These are phyloP conservation scores for Flexamia atlantica DNA, from an alignment of 2,888 invertebrate genomes.

Conservation along the genomic window DNA sequence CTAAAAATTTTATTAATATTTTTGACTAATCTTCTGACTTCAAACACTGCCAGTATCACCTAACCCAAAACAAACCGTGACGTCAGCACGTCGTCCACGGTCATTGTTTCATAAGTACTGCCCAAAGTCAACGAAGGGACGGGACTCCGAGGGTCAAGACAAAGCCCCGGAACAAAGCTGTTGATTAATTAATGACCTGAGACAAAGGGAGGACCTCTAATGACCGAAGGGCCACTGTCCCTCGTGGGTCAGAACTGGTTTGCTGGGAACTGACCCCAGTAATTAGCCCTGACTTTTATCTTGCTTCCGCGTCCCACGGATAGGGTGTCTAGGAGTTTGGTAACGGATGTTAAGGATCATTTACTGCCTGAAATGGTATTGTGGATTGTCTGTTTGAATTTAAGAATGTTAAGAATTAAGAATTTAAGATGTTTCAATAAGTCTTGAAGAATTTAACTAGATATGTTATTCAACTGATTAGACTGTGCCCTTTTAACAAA, in stretches of 20 bases:
- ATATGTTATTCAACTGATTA: too few relatives aligned
- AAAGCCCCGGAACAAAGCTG: too few relatives aligned
- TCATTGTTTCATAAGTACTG: constrained; percentile 41
- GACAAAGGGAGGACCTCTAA: constrained; percentile 17
- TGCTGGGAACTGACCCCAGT: constrained; percentile 38
- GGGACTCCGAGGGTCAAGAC: constrained; percentile 8
- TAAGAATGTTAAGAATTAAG: too few relatives aligned
- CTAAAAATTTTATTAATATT: too few relatives aligned
- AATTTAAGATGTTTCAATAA: too few relatives aligned
- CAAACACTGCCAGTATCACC: too few relatives aligned
- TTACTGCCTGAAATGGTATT: too few relatives aligned
- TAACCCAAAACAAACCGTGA: background rate
- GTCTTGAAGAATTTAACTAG: too few relatives aligned
- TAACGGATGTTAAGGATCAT: background rate
- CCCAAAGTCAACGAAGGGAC: constrained; percentile 49
- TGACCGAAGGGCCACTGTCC: constrained; percentile 5
- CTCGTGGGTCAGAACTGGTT: background rate
- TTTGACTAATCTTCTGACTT: too few relatives aligned
- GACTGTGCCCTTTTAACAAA: too few relatives aligned
- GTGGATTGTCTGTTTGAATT: too few relatives aligned
- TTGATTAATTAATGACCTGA: constrained; percentile 48
- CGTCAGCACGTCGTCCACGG: background rate
- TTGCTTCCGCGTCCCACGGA: constrained; percentile 15
- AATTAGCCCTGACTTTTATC: constrained; percentile 34
- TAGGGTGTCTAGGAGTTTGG: background rate